Conservation (phyloP, 1,140 invertebrate genomes). For the Hylyphantes graminicola region DNA sequence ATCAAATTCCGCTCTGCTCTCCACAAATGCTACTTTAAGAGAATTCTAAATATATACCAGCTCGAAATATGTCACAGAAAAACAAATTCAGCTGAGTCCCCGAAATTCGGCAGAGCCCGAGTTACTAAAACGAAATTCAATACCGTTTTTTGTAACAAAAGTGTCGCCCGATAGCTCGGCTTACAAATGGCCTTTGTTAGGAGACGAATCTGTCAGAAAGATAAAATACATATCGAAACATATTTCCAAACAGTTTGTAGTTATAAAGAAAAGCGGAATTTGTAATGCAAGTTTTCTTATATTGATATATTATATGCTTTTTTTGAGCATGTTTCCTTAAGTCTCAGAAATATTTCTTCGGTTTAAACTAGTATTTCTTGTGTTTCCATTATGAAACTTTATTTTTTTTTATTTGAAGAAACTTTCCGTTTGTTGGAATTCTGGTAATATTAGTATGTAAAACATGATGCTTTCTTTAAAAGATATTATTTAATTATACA, state of each 20-base stretch:
- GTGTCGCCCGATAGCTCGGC: conserved; percentile 15
- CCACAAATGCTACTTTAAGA: conserved; percentile 21
- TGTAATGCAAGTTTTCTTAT: conserved; percentile 43
- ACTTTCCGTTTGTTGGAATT: no score
- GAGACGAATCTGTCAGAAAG: conserved; percentile 17
- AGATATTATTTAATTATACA: no score
- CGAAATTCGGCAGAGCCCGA: conserved; percentile 48
- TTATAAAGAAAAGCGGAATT: conserved; percentile 48
- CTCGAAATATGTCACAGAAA: background rate
- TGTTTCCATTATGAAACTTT: no score
- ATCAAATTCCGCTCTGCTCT: background rate
- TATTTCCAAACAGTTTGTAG: conserved; percentile 40
- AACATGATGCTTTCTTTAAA: no score
- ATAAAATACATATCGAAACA: conserved; percentile 40
- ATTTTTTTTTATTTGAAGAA: no score
- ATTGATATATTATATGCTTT: conserved; percentile 40
- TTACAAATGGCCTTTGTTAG: conserved; percentile 39
- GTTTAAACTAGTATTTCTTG: conserved; percentile 17
- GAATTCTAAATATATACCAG: conserved; percentile 8
- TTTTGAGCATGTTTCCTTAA: conserved; percentile 22
- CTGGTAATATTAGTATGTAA: no score
- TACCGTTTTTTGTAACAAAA: conserved; percentile 50
- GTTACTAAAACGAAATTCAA: conserved; percentile 60
- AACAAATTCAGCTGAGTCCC: conserved; percentile 53
- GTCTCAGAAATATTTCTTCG: conserved; percentile 41